A percentile compares a stretch with the other conserved stretches of the same genome.
Evolutionary conservation across 2,888 invertebrate species (phyloP).

Genomic region (Argynnis bischoffii): DNA sequence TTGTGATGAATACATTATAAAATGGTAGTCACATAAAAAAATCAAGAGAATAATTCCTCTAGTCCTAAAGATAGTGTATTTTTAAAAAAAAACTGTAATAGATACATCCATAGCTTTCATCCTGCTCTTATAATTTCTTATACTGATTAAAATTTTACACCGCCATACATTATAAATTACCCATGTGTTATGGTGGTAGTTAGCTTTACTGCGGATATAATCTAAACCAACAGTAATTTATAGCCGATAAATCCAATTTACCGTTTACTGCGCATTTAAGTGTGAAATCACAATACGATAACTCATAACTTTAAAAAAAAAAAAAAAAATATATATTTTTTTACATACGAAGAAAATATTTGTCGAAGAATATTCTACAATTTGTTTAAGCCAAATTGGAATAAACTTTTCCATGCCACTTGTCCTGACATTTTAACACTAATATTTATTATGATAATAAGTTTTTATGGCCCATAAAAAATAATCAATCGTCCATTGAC

Average conservation of each 20-base stretch:
- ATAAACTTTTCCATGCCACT: not conserved
- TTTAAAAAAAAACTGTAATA: no score
- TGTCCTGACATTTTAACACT: not conserved
- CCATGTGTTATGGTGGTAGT: not conserved
- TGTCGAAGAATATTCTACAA: not conserved
- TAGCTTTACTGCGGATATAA: not conserved
- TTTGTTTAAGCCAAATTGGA: slow-evolving; percentile 1
- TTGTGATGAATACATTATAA: no score
- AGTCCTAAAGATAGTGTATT: no score
- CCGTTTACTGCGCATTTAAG: not conserved
- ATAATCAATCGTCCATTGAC: not conserved
- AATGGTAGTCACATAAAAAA: no score
- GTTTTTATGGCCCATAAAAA: slow-evolving; percentile 1
- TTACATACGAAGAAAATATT: no score
- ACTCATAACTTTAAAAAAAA: not conserved
- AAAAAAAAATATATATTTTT: no score
- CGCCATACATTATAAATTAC: no score
- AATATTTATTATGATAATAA: not conserved
- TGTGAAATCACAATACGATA: slow-evolving; percentile 1
- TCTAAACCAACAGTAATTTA: not conserved
- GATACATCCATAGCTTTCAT: no score
- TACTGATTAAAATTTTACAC: no score
- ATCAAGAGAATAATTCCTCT: no score
- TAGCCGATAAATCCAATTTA: not conserved
- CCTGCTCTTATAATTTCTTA: no score